Evolutionary conservation across 2,113 vertebrate species (phyloP).

Genomic region (Proteles cristata): DNA sequence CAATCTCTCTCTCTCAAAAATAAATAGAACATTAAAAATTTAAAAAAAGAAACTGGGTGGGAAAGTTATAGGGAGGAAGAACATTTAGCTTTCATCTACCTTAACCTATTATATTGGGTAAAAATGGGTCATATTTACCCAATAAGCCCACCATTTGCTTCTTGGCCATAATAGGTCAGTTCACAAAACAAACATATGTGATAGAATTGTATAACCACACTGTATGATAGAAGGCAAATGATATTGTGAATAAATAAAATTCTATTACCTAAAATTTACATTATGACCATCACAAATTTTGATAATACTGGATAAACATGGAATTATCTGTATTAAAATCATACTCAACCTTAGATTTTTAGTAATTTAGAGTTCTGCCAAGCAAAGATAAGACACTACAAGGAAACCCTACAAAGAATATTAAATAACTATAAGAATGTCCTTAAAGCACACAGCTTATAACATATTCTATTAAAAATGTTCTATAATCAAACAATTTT

Average conservation of each 20-base stretch:
- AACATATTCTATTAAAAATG: neutral
- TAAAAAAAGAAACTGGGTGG: neutral
- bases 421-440: neutral
- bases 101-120: neutral
- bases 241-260: neutral
- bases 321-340: neutral
- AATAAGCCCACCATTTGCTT: neutral
- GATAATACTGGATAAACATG: neutral
- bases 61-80: neutral
- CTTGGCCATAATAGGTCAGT: neutral
- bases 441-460: neutral
- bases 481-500: neutral
- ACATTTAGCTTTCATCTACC: neutral
- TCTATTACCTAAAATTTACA: neutral
- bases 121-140: neutral
- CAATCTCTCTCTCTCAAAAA: too few relatives aligned
- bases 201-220: neutral
- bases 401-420: neutral
- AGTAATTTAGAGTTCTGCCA: neutral
- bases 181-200: neutral
- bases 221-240: neutral
- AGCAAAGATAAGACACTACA: neutral
- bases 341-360: neutral
- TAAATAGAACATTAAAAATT: too few relatives aligned
- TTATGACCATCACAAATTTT: neutral